phyloP scores from a whole-genome alignment of 2,797 vertebrate species.

The Protonibea diacanthus region DNA sequence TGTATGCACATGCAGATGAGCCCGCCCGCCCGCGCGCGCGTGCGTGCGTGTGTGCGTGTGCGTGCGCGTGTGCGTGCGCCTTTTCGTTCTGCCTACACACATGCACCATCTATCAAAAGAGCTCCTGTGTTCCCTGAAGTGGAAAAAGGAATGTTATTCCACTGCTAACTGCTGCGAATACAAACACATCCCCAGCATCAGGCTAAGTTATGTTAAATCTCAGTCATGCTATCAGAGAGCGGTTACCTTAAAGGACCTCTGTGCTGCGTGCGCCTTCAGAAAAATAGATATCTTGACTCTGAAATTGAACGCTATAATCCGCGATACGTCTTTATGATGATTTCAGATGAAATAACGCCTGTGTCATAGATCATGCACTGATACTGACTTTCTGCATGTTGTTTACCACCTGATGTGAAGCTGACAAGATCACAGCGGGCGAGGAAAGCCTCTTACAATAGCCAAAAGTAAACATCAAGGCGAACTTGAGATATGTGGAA shows the following conservation, averaged over 20 bases:
- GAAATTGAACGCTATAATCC: slow-evolving; percentile 13
- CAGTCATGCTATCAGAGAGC: slow-evolving; percentile 22
- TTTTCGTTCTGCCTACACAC: slow-evolving; percentile 49
- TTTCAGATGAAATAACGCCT: slow-evolving; percentile 28
- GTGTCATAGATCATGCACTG: slow-evolving; percentile 40
- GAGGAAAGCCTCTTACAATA: slow-evolving; percentile 25
- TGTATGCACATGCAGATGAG: background rate
- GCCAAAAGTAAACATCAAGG: slow-evolving; percentile 28
- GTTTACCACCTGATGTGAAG: slow-evolving; percentile 15
- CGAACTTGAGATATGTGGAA: slow-evolving; percentile 17
- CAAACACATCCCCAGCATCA: slow-evolving; percentile 45
- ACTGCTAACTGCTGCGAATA: slow-evolving; percentile 49
- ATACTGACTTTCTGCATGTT: slow-evolving; percentile 33
- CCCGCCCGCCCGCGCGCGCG: no score
- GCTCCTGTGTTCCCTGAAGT: slow-evolving; percentile 50
- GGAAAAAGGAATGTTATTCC: slow-evolving; percentile 61
- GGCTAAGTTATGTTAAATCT: slow-evolving; percentile 37
- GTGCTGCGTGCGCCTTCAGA: background rate
- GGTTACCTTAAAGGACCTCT: slow-evolving; percentile 37
- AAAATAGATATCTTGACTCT: slow-evolving; percentile 16
- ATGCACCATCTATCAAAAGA: slow-evolving; percentile 58
- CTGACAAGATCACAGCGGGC: slow-evolving; percentile 12
- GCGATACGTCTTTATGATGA: background rate
- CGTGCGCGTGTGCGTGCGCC: background rate
- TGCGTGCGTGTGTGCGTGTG: slow-evolving; percentile 18